Evolutionary conservation across 1,140 invertebrate genomes (phyloP).

Genomic region (Drosophila bifasciata): DNA sequence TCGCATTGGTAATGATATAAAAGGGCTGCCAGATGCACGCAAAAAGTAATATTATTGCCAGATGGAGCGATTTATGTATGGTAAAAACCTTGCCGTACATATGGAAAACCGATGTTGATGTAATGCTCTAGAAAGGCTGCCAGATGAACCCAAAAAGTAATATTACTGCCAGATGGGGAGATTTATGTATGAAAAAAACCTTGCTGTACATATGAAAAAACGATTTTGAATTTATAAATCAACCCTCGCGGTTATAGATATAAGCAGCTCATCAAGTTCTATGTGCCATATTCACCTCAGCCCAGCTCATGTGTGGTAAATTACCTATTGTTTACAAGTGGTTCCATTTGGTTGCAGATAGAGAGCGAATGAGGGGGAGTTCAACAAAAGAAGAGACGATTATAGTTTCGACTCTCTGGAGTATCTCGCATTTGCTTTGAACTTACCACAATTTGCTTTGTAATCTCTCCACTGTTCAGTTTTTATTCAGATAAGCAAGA

Average conservation of each 20-base stretch:
- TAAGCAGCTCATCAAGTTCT: too few species aligned
- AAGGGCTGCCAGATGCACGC: too few species aligned
- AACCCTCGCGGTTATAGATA: too few species aligned
- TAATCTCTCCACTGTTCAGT: conserved; percentile 8
- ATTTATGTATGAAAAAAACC: neutral
- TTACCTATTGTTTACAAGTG: conserved; percentile 57
- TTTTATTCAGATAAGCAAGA: neutral
- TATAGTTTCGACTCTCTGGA: conserved; percentile 13
- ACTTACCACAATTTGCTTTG: conserved; percentile 34
- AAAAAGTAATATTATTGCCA: neutral
- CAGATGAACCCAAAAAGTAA: too few species aligned
- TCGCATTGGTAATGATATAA: too few species aligned
- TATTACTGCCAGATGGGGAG: neutral
- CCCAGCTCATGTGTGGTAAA: conserved; percentile 8
- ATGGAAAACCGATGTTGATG: too few species aligned
- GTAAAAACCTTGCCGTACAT: too few species aligned
- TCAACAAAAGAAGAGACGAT: conserved; percentile 11
- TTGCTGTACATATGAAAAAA: too few species aligned
- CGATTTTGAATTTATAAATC: too few species aligned
- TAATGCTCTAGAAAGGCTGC: too few species aligned
- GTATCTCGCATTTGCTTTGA: conserved; percentile 38
- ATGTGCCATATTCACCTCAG: neutral
- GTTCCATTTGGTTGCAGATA: conserved; percentile 60
- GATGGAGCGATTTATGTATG: neutral
- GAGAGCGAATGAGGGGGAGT: conserved; percentile 21